Base-by-base conservation (phyloP, 2,113 vertebrate genomes). In the Mormoops blainvillei region DNA sequence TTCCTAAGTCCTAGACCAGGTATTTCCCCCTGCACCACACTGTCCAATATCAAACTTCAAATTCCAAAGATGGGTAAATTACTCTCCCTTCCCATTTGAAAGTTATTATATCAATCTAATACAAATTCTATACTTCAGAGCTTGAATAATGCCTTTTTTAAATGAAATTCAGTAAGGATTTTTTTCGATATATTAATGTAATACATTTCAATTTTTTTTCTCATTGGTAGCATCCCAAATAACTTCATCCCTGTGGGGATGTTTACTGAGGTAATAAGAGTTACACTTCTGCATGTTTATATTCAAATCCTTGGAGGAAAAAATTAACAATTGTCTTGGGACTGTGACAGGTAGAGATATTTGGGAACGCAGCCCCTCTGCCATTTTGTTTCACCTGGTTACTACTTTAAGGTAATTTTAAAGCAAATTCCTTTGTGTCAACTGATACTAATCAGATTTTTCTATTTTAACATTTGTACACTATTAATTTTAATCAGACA, bases 131-230 rank as follows among this genome's bases (percentile, higher is more conserved):
- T 74, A 81, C 52, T 68, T 91, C 73, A 43, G 33, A 78, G 92
- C 80, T 92, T 31, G 48, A 94, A 94, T 87, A 70, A 36, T 45
- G 33, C 76, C 38, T 26, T 83, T 92, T 89, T 43, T 33, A 92
- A 92, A 92, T 87, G 63, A 89, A 96, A 82, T 86, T 76, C 82
- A 38, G 1, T 56, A 58, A 74, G 33, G 16, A 81, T 8, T 85
- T 71, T 91, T 90, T 56, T 71, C 84, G 80, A 38, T 80, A 81
- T 94, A 68, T 61, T 91, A 73, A 81, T 94, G 56, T 67, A 94
- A 73, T 33, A 87, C 65, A 82, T 52, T 96, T 96, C n/a, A 50
- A 87, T 36, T 87, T 92, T 91, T 96, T 91, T 91, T 36, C 76
- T 90, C 48, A 70, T 61, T 52, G 18, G 19, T 74, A 67, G 54